These are phyloP conservation scores for Argyresthia albistria DNA, from an alignment of 2,888 invertebrate genomes.

Conservation along the genomic window DNA sequence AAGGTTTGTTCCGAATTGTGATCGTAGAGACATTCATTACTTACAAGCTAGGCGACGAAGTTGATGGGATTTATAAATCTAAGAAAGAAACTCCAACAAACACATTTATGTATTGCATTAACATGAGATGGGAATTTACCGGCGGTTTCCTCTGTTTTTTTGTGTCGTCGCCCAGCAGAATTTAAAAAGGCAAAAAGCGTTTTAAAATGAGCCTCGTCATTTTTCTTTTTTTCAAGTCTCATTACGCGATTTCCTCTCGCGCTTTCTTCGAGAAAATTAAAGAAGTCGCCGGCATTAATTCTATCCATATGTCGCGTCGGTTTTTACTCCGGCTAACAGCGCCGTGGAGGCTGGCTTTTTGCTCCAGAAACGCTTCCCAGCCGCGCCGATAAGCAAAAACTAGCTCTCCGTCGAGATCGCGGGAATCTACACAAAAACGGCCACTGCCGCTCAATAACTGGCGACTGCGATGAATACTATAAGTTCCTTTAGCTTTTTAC, in stretches of 20 bases:
- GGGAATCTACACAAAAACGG: conserved; percentile 44
- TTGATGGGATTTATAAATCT: too few relatives aligned
- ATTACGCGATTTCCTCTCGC: conserved; percentile 68
- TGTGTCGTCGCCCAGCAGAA: neutral
- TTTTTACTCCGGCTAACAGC: conserved; percentile 46
- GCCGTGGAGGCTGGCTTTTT: conserved; percentile 57
- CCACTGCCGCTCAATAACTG: conserved; percentile 56
- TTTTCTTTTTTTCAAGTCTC: conserved; percentile 64
- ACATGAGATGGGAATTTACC: too few relatives aligned
- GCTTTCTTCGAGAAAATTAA: conserved; percentile 70
- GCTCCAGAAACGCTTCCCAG: conserved; percentile 55
- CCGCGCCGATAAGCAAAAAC: conserved; percentile 38
- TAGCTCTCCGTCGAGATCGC: conserved; percentile 24
- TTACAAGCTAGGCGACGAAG: too few relatives aligned
- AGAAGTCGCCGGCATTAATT: conserved; percentile 64
- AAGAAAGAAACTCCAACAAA: too few relatives aligned
- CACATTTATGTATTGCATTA: too few relatives aligned
- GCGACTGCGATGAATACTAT: conserved; percentile 66
- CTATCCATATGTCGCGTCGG: conserved; percentile 56
- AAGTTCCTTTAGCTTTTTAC: conserved; percentile 63
- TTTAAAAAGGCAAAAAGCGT: neutral
- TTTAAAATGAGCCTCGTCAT: conserved; percentile 50
- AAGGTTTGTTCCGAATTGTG: too few relatives aligned
- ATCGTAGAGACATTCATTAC: too few relatives aligned
- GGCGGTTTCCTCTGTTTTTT: too few relatives aligned